A percentile compares a stretch with the other conserved stretches of the same genome.
Conservation (phyloP, 2,888 invertebrate genomes). For the Eilema sororculum region DNA sequence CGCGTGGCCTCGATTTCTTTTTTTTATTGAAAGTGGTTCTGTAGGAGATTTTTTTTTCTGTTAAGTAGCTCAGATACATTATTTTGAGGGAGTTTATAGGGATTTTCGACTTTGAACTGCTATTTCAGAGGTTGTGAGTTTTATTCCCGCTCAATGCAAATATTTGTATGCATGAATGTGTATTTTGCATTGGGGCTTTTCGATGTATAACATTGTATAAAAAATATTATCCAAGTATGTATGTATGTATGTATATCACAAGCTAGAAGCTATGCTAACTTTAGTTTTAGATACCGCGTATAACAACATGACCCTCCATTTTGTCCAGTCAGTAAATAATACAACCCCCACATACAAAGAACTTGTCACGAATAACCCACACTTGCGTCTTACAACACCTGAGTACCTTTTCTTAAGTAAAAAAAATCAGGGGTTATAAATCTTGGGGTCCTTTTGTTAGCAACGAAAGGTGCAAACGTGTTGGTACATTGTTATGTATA, state of each 20-base stretch:
- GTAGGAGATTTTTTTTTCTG: neutral
- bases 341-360: conserved; percentile 15
- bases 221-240: too few relatives aligned
- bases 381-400: conserved; percentile 26
- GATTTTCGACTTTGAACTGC: too few relatives aligned
- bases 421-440: conserved; percentile 21
- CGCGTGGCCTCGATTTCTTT: neutral
- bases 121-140: too few relatives aligned
- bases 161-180: too few relatives aligned
- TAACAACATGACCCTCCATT: too few relatives aligned
- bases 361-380: conserved; percentile 17
- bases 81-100: neutral
- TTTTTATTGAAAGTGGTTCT: neutral
- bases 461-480: conserved; percentile 16
- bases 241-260: too few relatives aligned
- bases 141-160: too few relatives aligned
- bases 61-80: neutral
- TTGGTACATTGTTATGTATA: neutral
- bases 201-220: too few relatives aligned
- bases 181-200: too few relatives aligned
- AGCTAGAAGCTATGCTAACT: too few relatives aligned
- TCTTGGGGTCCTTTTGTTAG: conserved; percentile 14
- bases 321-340: too few relatives aligned
- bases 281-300: too few relatives aligned
- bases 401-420: conserved; percentile 17